Base-by-base conservation (phyloP, 2,797 vertebrate genomes). In the Sternarchorhynchus goeldii region DNA sequence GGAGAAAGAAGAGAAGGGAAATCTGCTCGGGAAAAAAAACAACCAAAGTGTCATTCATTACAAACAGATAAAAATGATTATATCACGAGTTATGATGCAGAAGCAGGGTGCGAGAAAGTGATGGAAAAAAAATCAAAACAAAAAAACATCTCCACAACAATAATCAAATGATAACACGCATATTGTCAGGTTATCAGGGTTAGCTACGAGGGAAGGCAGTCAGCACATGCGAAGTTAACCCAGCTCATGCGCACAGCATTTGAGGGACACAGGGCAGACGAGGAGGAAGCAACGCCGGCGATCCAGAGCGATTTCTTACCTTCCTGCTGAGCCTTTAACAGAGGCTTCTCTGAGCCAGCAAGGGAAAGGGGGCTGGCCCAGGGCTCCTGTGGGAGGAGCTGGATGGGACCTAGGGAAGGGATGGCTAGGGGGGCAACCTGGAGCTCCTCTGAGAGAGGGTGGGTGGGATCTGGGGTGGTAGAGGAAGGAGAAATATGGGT, bases 1-100 rank as follows among this genome's bases (percentile, higher is more conserved):
- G 90, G 91, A 73, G 92, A 92, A 41, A 93, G 73, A 76, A 93
- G 82, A 4, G 90, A 76, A 56, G 86, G 88, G 34, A 92, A 74
- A 82, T 90, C 94, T 93, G 85, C 81, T 18, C 20, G 21, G 32
- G n/a, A 60, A 25, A 80, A 77, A 87, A n/a, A 21, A 12, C n/a
- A 55, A 68, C 3, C 8, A 7, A 55, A 21, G 18, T 25, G 5
- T 18, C 8, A 66, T 8, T 29, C 20, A 36, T 31, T 53, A 20
- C 71, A 12, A 75, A 69, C 39, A 25, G n/a, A 67, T 3, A 2
- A 6, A 25, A 25, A 25, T 25, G 25, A 10, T 34, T 31, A 25
- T 10, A 41, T n/a, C 45, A 10, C 25, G 2, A 74, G 20, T 18
- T 8, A 73, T n/a, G 34, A 72, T n/a, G 29, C 18, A 65, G 8